Base-by-base conservation (phyloP, 1,140 invertebrate genomes). In the Sarcophaga peregrina region DNA sequence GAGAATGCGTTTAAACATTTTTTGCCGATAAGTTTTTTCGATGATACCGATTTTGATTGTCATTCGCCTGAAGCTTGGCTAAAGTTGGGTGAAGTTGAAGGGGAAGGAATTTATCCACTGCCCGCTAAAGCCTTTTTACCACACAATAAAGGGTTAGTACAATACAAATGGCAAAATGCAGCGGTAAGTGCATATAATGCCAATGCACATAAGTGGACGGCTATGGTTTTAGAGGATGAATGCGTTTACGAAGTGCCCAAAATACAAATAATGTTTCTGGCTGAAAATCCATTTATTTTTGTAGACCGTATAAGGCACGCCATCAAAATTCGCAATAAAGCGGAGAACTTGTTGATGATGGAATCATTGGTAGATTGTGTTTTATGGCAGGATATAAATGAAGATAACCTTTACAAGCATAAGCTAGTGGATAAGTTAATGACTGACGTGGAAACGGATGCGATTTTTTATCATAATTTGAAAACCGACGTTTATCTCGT, bases 311-410 rank as follows among this genome's bases (percentile, higher is more conserved):
- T 90, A 20, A 81, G 86, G 54, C 78, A 85, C 0, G 88, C 89
- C 0, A 82, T 89, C 1, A 78, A 85, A 10, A 86, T 86, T 20
- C 85, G 89, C 0, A 86, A 88, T 74, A 86, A 85, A 75, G 87
- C 85, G 1, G 88, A 90, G 74, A 85, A 85, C 13, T 20, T 87
- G 5, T 87, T 90, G 84, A 76, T 85, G n/a, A 87, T 89, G 87
- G 87, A 90, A 82, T 82, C 88, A 2, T 88, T 90, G 74, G 87
- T 89, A 2, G 89, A 90, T 72, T 89, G 88, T 82, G 88, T 88
- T 25, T 82, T 90, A 9, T 85, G 87, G 46, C 87, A 87, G 25
- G 87, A 89, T 54, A 85, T 89, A 9, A 47, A 86, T 84, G 74
- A 87, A 85, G 3, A 89, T 73, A 9, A 84, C 82, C 7, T 86